These are phyloP conservation scores for Scrobipalpa atriplicella DNA, from an alignment of 2,888 invertebrate species.

Conservation along the genomic window DNA sequence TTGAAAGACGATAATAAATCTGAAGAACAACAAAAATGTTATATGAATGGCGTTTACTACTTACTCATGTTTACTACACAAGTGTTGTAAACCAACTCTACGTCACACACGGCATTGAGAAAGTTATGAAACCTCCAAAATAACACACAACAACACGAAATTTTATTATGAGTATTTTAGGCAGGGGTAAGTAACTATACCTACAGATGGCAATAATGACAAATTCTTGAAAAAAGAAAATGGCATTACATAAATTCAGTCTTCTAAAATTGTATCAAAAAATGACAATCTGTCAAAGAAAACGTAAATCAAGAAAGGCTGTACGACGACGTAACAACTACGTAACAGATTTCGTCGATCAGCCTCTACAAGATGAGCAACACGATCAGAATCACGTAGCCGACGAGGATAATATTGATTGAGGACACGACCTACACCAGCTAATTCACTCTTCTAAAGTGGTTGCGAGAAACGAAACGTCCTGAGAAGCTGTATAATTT, in stretches of 20 bases:
- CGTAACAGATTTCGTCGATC: neutral
- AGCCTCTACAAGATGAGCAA: constrained; percentile 8
- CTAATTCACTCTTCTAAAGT: neutral
- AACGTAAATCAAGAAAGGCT: neutral
- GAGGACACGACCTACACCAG: constrained; percentile 13
- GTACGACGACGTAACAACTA: neutral
- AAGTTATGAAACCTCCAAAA: constrained; percentile 18
- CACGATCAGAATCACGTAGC: constrained; percentile 4
- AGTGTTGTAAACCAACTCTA: constrained; percentile 4
- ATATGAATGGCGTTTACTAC: neutral
- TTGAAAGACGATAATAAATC: neutral
- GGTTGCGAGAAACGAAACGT: neutral
- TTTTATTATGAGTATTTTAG: no score
- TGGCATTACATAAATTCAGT: no score
- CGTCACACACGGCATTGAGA: constrained; percentile 17
- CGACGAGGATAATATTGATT: constrained; percentile 10
- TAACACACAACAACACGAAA: neutral
- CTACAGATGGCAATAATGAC: no score
- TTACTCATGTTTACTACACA: neutral
- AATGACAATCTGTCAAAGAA: neutral
- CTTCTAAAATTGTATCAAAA: no score
- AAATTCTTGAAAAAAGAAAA: no score
- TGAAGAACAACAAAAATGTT: neutral
- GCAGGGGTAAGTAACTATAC: no score
- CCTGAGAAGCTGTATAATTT: neutral